Conservation (phyloP, 1,140 invertebrate genomes). For the Cyrtorhinus lividipennis region DNA sequence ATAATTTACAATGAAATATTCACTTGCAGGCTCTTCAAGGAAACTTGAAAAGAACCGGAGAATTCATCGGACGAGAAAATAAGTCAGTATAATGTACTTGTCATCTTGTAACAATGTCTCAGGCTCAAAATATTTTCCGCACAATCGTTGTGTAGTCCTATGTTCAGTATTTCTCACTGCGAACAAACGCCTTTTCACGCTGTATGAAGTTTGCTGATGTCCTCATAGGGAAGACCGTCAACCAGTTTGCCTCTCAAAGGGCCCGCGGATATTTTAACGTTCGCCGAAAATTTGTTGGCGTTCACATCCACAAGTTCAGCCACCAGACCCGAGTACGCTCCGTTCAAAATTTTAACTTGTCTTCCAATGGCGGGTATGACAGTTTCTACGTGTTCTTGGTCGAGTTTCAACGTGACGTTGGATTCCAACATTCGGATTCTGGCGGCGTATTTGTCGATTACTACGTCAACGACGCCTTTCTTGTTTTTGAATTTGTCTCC, state of each 20-base stretch:
- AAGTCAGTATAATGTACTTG: too few species aligned
- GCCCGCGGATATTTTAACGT: conserved; percentile 48
- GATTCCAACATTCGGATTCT: conserved; percentile 66
- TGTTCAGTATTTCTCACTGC: too few species aligned
- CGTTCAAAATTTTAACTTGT: conserved; percentile 67
- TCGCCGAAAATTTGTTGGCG: conserved; percentile 57
- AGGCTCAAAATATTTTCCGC: too few species aligned
- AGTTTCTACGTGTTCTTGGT: conserved; percentile 84
- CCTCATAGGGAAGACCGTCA: conserved; percentile 55
- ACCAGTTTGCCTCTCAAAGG: conserved; percentile 45
- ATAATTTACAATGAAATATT: too few species aligned
- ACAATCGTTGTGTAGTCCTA: too few species aligned
- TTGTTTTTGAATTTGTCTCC: conserved; percentile 81
- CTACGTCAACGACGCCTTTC: conserved; percentile 80
- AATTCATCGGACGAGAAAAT: too few species aligned
- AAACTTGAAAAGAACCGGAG: too few species aligned
- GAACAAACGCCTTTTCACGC: too few species aligned
- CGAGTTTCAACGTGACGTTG: conserved; percentile 45
- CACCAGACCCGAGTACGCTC: conserved; percentile 56
- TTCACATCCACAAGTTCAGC: conserved; percentile 57
- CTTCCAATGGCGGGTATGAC: conserved; percentile 82
- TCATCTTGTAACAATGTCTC: too few species aligned
- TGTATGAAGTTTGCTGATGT: conserved; percentile 41
- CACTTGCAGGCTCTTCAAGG: too few species aligned
- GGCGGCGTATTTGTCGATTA: conserved; percentile 64